A percentile compares a stretch with the other conserved stretches of the same genome.
These are phyloP conservation scores for Dichetophora obliterata DNA, from an alignment of 2,888 invertebrate genomes.

Conservation along the genomic window DNA sequence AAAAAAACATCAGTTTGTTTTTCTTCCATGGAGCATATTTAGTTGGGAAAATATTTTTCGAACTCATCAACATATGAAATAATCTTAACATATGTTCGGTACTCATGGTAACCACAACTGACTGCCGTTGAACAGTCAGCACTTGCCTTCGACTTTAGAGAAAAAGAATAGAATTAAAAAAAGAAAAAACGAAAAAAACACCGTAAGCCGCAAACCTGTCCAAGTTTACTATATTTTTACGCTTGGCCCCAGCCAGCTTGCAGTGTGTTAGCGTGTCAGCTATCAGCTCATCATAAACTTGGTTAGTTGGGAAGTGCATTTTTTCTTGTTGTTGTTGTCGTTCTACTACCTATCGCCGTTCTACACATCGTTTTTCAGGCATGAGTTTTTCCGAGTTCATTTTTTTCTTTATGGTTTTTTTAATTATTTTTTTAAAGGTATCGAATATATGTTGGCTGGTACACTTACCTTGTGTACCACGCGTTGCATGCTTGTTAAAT, in stretches of 20 bases:
- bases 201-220: neutral
- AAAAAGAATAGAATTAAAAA: too few species aligned
- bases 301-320: slow-evolving; percentile 12
- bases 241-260: neutral
- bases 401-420: neutral
- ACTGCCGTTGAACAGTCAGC: slow-evolving; percentile 7
- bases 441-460: too few species aligned
- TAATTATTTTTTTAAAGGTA: neutral
- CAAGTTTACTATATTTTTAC: neutral
- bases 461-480: neutral
- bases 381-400: neutral
- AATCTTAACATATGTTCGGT: neutral
- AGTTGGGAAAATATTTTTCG: neutral
- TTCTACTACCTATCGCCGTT: neutral
- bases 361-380: neutral
- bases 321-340: neutral
- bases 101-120: slow-evolving; percentile 4
- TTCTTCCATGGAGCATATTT: neutral
- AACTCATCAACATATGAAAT: neutral
- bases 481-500: slow-evolving; percentile 33
- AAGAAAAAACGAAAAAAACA: neutral
- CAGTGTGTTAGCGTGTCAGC: slow-evolving; percentile 38
- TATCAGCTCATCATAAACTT: slow-evolving; percentile 30
- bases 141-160: neutral
- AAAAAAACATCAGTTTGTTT: neutral